These are phyloP conservation scores for Mythimna pallens DNA, from an alignment of 2,888 invertebrate species.

Conservation along the genomic window DNA sequence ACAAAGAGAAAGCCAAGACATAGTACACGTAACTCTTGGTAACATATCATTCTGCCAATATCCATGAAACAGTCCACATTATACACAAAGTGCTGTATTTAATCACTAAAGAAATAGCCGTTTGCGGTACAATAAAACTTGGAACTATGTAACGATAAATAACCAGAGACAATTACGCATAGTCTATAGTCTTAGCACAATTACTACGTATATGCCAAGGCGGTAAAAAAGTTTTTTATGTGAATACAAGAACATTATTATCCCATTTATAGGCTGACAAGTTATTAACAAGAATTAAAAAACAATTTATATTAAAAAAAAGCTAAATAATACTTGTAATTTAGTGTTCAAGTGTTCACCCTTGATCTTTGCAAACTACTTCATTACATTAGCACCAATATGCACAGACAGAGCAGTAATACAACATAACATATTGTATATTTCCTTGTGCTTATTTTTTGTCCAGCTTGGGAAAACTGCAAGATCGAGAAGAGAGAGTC, in stretches of 20 bases:
- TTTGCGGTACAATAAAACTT: constrained; percentile 21
- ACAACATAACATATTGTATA: constrained; percentile 17
- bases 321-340: constrained; percentile 40
- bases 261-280: constrained; percentile 29
- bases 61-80: constrained; percentile 31
- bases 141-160: constrained; percentile 23
- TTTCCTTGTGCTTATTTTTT: constrained; percentile 1
- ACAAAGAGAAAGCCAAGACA: constrained; percentile 59
- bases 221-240: constrained; percentile 22
- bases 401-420: constrained; percentile 17
- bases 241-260: constrained; percentile 22
- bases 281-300: constrained; percentile 49
- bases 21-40: constrained; percentile 40
- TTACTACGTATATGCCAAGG: not conserved
- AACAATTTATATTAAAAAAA: constrained; percentile 26
- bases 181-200: constrained; percentile 19
- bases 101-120: constrained; percentile 30
- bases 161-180: constrained; percentile 17
- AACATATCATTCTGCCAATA: constrained; percentile 48
- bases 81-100: constrained; percentile 28
- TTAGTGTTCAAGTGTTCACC: constrained; percentile 47
- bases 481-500: not conserved
- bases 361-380: constrained; percentile 55
- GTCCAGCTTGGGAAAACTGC: constrained; percentile 3
- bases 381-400: constrained; percentile 27